Base-by-base conservation (phyloP, 2,797 vertebrate genomes). In the Meriones psammophilus region DNA sequence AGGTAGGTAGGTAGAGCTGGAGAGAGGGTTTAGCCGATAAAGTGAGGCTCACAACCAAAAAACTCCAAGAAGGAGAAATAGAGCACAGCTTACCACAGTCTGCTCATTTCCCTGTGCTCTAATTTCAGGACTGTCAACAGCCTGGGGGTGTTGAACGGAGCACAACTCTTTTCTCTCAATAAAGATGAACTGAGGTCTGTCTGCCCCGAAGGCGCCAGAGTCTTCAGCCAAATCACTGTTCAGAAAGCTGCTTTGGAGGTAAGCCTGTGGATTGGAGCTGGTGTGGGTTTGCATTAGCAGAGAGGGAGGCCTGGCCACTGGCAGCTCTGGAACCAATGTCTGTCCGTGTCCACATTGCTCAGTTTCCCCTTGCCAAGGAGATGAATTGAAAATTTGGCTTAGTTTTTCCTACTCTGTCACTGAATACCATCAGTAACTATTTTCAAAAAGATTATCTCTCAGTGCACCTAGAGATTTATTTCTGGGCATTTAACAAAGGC, bases 181-280 rank as follows among this genome's bases (percentile, higher is more conserved):
- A 99, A 99, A 96, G 99, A 99, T 5, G 99, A 99, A 96, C 98
- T 99, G 97, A 99, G 98, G 97, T 99, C 99, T 0, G 99, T 99
- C 87, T 99, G 99, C 96, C 99, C 99, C 0, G 99, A 99, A 62
- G 99, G 99, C 0, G 99, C 99, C 0, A 98, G 99, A 39, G 99
- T 99, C 97, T 99, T 99, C 97, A 99, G 98, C 97, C 99, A 99
- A 98, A 99, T 99, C 60, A 99, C 99, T 0, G 99, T 99, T 54
- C 99, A 99, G 98, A 99, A 99, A 96, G 99, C 99, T 1, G 99
- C 99, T 8, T 97, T 99, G 79, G 99, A 99, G 99, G 99, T 99
- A 98, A 0, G 96, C 68, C 14, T 28, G 4, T 33, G 78, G 56
- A 3, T 0, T 36, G 58, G 1, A 39, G 39, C 26, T 30, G 18